Evolutionary conservation across 2,888 invertebrate genomes (phyloP), one percentile per base, ranked within the genome.

Genomic region (Cylindroiulus punctatus): DNA sequence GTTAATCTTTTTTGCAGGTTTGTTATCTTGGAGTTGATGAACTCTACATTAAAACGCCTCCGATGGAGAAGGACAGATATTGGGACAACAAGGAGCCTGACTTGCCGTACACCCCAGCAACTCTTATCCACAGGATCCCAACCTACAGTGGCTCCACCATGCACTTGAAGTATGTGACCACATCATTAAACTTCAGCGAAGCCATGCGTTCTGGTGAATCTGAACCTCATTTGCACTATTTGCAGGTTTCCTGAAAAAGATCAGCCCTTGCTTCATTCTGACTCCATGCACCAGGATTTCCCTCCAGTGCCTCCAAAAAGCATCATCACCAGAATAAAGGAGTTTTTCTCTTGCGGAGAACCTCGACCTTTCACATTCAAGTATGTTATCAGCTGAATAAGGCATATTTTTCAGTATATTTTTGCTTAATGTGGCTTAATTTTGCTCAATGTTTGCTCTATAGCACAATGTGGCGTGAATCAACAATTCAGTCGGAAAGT

Each of bases 101-200:
- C 76, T 81, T 88, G 12, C 88, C 88, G 0, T 88, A 88, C 84
- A 88, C 88, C 0, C 87, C 87, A 22, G 88, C 88, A 5, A 85
- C 88, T 8, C 85, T 88, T 12, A 85, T 88, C 26, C 88, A 88
- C 85, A 88, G 88, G 40, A 88, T 88, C 40, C 88, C 88, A 12
- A 88, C 87, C 42, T 88, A 88, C 86, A 86, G 87, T 22, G 88
- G 88, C 0, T 88, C 88, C 0, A 88, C 88, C 0, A 88, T 88
- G 88, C 87, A 88, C 47, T 86, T 88, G 82, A 88, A 87, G 88
- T 88, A 87, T 76, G 87, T 0, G 40, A 7, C 22, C n/a, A n/a
- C n/a, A n/a, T n/a, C n/a, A n/a, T n/a, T n/a, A n/a, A n/a, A n/a
- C n/a, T n/a, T n/a, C n/a, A n/a, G n/a, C n/a, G n/a, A n/a, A n/a